Evolutionary conservation across 2,113 vertebrate species (phyloP).

Genomic region (Dinomys branickii): DNA sequence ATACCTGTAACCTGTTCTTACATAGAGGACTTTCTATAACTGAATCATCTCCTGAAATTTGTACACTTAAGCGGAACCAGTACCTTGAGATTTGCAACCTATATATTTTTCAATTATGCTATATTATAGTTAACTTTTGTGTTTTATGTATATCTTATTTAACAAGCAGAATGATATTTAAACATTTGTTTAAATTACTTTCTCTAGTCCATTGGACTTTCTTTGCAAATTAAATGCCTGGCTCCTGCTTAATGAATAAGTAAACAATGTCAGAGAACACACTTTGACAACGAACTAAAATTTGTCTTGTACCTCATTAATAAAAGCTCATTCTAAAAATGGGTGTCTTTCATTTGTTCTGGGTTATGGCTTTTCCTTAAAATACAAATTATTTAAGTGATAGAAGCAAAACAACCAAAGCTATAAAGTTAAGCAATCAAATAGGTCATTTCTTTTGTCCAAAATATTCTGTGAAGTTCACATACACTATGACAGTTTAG

Average conservation of each 20-base stretch:
- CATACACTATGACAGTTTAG: not conserved
- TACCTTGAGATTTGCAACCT: not conserved
- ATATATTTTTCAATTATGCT: not conserved
- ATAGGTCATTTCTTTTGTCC: not conserved
- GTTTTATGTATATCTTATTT: not conserved
- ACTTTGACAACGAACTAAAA: not conserved
- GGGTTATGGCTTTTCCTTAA: not conserved
- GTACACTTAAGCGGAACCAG: rapidly evolving
- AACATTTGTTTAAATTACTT: not conserved
- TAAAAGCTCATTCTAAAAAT: not conserved
- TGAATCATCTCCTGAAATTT: not conserved
- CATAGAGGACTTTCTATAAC: too few relatives aligned
- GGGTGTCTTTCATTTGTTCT: not conserved
- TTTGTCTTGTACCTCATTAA: too few relatives aligned
- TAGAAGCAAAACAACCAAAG: not conserved
- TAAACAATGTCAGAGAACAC: not conserved
- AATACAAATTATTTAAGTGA: constrained; percentile 28
- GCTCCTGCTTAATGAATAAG: not conserved
- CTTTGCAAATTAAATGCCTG: not conserved
- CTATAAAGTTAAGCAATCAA: not conserved
- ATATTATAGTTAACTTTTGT: too few relatives aligned
- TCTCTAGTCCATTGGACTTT: not conserved
- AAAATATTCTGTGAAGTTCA: not conserved
- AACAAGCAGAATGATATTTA: not conserved
- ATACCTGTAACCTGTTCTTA: too few relatives aligned